A percentile compares a stretch with the other conserved stretches of the same genome.
phyloP scores from a whole-genome alignment of 2,888 invertebrate species.

The Drosophila suboccidentalis region DNA sequence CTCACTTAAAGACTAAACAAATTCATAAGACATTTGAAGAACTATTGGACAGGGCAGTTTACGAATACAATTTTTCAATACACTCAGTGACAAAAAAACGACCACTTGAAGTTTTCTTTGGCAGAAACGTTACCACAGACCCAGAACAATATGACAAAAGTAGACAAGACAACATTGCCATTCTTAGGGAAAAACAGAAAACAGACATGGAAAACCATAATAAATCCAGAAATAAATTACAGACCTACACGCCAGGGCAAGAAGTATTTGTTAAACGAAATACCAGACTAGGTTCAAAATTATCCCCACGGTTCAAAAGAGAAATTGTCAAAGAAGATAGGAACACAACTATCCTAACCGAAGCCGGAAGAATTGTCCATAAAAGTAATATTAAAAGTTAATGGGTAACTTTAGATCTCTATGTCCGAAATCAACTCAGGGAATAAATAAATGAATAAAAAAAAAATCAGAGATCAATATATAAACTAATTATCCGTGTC shows the following conservation, averaged over 20 bases:
- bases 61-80: constrained; percentile 19
- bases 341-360: constrained; percentile 5
- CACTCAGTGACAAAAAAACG: constrained; percentile 21
- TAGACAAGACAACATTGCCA: constrained; percentile 17
- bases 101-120: constrained; percentile 22
- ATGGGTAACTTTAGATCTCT: not conserved
- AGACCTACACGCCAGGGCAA: constrained; percentile 6
- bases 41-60: constrained; percentile 19
- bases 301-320: constrained; percentile 17
- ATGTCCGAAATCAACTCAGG: not conserved
- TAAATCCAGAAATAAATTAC: constrained; percentile 10
- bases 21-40: constrained; percentile 22
- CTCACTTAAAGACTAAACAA: constrained; percentile 20
- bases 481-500: not conserved
- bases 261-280: constrained; percentile 23
- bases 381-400: constrained; percentile 20
- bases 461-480: too few species aligned
- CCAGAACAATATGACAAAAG: constrained; percentile 21
- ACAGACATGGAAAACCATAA: constrained; percentile 12
- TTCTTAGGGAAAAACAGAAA: constrained; percentile 9
- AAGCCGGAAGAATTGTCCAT: constrained; percentile 13
- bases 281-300: constrained; percentile 25
- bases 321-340: constrained; percentile 22
- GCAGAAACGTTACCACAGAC: constrained; percentile 14
- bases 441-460: not conserved